These are phyloP conservation scores for Notolabrus celidotus DNA, from an alignment of 2,797 vertebrate genomes.

Conservation along the genomic window DNA sequence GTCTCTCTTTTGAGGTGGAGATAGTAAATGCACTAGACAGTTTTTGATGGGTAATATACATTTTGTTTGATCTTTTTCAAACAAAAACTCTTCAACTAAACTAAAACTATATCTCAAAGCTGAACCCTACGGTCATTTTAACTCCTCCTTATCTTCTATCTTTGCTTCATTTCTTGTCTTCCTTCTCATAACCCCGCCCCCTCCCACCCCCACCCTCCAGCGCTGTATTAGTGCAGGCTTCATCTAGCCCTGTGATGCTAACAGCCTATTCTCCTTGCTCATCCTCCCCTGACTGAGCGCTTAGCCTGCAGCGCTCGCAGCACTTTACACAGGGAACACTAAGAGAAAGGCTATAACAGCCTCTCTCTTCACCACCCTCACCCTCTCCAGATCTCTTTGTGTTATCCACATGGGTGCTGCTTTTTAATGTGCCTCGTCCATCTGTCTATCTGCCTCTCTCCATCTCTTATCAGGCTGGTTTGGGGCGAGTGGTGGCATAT, in stretches of 20 bases:
- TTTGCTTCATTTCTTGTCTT: constrained; percentile 40
- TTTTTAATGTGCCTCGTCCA: constrained; percentile 45
- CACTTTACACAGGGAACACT: constrained; percentile 72
- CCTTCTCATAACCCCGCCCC: constrained; percentile 9
- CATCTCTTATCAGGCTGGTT: constrained; percentile 51
- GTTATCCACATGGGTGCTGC: constrained; percentile 47
- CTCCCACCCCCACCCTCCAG: constrained; percentile 37
- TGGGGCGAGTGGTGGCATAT: constrained; percentile 60
- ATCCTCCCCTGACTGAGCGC: constrained; percentile 69
- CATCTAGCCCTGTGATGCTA: constrained; percentile 68
- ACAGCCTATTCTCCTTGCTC: constrained; percentile 78
- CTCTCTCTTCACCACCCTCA: constrained; percentile 50
- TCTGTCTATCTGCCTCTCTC: constrained; percentile 18
- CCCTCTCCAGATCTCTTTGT: constrained; percentile 51
- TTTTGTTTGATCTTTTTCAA: background rate
- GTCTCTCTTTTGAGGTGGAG: background rate
- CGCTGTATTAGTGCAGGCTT: constrained; percentile 61
- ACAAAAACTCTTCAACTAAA: background rate
- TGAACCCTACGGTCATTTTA: background rate
- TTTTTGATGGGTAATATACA: background rate
- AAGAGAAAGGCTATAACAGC: constrained; percentile 38
- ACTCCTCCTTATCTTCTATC: background rate
- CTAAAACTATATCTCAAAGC: background rate
- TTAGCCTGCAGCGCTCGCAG: constrained; percentile 76
- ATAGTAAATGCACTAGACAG: background rate